Base-by-base conservation (phyloP, 2,113 vertebrate species). In the Otolemur garnettii region DNA sequence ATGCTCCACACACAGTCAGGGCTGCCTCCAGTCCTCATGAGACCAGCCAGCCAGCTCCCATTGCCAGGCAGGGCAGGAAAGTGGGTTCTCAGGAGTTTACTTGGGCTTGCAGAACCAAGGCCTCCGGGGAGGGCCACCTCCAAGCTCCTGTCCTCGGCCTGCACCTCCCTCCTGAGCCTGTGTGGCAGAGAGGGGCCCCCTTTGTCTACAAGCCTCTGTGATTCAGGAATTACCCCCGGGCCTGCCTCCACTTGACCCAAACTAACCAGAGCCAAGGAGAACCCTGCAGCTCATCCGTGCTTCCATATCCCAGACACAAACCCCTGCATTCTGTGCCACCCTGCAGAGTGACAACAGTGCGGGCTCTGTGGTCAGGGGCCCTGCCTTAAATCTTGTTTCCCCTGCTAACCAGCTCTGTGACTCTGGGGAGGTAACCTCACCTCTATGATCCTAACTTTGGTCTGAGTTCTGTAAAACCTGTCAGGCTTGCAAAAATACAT, bases 301-400 rank as follows among this genome's bases (percentile, higher is more conserved):
- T 17, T 66, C 2, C 0, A 7, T 28, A n/a, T 55, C 8, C 4
- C 60, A 42, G 50, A 33, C 84, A 24, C 4, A 33, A 24, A 21
- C 69, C 7, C n/a, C 35, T 0, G 45, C 26, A 2, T 18, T 21
- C 28, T 1, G 17, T 10, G 8, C 7, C 17, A 22, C 4, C 22
- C n/a, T 26, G 42, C 17, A 24, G 69, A 11, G 45, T 57, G 57
- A 6, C 22, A 35, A 19, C 17, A 14, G 17, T n/a, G 21, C 11
- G 22, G 71, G 5, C 45, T 55, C 1, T 24, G 14, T 0, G n/a
- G 19, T n/a, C n/a, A 13, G 59, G 42, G 59, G 24, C 26, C 59
- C 35, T 35, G 30, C 5, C 12, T 8, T 4, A 59, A 75, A 60
- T 17, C 38, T 13, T 3, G 30, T 66, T 62, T 38, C 66, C 38